Evolutionary conservation across 64 coral and sea anemone species (phyloP).

Genomic region (Montipora cactus): DNA sequence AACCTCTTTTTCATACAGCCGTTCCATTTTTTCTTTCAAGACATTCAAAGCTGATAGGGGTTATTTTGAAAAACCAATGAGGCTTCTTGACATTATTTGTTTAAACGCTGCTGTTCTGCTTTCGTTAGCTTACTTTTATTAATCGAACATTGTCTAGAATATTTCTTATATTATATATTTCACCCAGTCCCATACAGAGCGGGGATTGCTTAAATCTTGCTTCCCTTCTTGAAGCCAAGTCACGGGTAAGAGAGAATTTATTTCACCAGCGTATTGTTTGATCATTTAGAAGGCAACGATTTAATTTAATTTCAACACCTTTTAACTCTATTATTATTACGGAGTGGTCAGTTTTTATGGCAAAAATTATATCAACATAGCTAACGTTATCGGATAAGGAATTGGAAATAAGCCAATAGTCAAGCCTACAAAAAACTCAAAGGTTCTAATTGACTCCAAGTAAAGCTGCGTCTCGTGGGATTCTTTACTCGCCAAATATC

Average conservation of each 20-base stretch:
- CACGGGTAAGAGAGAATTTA: slow-evolving; percentile 2
- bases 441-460: slow-evolving; percentile 15
- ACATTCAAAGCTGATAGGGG: too few relatives aligned
- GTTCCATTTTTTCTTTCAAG: too few relatives aligned
- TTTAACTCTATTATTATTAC: slow-evolving; percentile 8
- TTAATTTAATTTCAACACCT: slow-evolving; percentile 38
- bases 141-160: slow-evolving; percentile 8
- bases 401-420: background rate
- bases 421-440: background rate
- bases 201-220: slow-evolving; percentile 9
- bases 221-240: slow-evolving; percentile 43
- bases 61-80: too few relatives aligned
- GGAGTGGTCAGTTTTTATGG: too few relatives aligned
- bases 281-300: slow-evolving; percentile 4
- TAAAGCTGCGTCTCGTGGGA: background rate
- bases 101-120: too few relatives aligned
- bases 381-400: slow-evolving; percentile 14
- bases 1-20: too few relatives aligned
- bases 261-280: slow-evolving; percentile 18
- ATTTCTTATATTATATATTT: slow-evolving; percentile 42
- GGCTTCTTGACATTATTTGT: too few relatives aligned
- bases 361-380: slow-evolving; percentile 9
- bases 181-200: slow-evolving; percentile 48
- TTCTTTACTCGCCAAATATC: too few relatives aligned
- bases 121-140: background rate